These are phyloP conservation scores for Oxytorus armatus DNA, from an alignment of 2,888 invertebrate species.

Conservation along the genomic window DNA sequence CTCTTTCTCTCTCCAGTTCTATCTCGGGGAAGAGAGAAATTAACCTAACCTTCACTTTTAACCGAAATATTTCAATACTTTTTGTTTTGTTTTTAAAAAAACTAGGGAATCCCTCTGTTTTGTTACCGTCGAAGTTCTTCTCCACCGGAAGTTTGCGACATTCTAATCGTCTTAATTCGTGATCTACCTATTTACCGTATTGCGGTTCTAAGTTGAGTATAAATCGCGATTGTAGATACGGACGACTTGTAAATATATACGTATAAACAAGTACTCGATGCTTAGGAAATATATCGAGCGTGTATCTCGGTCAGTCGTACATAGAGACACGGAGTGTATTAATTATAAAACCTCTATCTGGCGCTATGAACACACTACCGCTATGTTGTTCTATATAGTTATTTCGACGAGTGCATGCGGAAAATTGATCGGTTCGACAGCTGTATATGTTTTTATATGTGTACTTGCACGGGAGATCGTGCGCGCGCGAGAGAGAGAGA, in stretches of 20 bases:
- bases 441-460: slow-evolving; percentile 26
- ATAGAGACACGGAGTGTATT: slow-evolving; percentile 60
- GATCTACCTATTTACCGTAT: too few species aligned
- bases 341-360: slow-evolving; percentile 59
- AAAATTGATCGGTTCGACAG: slow-evolving; percentile 64
- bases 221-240: too few species aligned
- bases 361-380: slow-evolving; percentile 1
- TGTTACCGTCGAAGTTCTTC: too few species aligned
- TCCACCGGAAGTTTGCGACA: too few species aligned
- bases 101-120: too few species aligned
- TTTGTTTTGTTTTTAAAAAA: too few species aligned
- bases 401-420: slow-evolving; percentile 49
- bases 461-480: not conserved
- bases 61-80: too few species aligned
- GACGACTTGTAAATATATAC: not conserved
- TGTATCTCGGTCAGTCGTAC: slow-evolving; percentile 66
- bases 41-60: too few species aligned
- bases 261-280: not conserved
- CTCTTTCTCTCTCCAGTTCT: slow-evolving; percentile 16
- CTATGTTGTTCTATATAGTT: slow-evolving; percentile 27
- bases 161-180: too few species aligned
- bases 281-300: slow-evolving; percentile 39
- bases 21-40: slow-evolving; percentile 1
- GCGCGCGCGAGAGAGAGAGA: slow-evolving; percentile 12
- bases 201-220: too few species aligned